A percentile compares a stretch with the other conserved stretches of the same genome.
Conservation (phyloP, 2,797 vertebrate species). For the Nyctibius grandis region DNA sequence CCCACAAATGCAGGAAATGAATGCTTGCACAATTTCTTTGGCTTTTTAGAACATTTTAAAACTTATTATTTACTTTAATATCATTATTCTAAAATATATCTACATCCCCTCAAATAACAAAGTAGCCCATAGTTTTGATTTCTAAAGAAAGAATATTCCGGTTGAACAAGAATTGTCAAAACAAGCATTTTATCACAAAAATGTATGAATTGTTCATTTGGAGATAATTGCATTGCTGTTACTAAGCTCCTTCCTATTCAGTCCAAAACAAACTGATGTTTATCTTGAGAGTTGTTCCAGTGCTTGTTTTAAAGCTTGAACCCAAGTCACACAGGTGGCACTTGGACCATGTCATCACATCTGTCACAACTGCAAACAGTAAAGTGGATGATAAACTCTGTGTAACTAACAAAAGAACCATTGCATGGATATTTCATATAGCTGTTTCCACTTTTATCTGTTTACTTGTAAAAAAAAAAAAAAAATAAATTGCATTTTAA, state of each 20-base stretch:
- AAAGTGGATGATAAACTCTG: background rate
- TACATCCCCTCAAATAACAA: background rate
- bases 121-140: background rate
- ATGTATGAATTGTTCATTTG: background rate
- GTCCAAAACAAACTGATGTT: conserved; percentile 31
- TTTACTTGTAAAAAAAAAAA: background rate
- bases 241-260: conserved; percentile 9
- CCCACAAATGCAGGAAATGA: background rate
- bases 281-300: conserved; percentile 19
- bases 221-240: conserved; percentile 25
- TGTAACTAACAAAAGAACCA: fast-evolving
- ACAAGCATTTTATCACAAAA: background rate
- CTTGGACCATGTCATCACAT: background rate
- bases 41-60: background rate
- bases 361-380: background rate
- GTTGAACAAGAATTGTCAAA: background rate
- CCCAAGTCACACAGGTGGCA: background rate
- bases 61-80: background rate
- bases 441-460: fast-evolving
- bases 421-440: fast-evolving
- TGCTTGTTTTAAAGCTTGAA: background rate
- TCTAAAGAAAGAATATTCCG: background rate
- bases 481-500: background rate
- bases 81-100: background rate
- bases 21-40: background rate